Conservation (phyloP, 2,113 vertebrate species). For the Geococcyx californianus region DNA sequence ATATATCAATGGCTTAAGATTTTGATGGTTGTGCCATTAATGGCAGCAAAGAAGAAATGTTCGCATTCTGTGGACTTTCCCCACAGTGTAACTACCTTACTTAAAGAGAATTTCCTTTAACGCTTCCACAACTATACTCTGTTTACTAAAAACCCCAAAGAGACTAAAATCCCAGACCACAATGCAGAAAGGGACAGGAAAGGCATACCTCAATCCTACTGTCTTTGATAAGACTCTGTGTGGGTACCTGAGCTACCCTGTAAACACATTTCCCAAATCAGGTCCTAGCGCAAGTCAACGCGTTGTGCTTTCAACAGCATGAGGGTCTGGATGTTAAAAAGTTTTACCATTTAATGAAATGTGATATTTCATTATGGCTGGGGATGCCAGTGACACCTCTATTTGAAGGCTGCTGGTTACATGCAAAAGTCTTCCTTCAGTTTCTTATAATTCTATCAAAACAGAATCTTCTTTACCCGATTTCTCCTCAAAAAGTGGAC, state of each 20-base stretch:
- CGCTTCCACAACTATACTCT: neutral
- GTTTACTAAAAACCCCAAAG: neutral
- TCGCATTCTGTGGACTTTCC: neutral
- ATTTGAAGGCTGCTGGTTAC: neutral
- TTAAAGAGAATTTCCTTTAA: neutral
- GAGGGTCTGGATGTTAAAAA: neutral
- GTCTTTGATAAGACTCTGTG: neutral
- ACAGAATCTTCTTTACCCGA: neutral
- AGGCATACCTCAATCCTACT: neutral
- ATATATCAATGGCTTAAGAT: neutral
- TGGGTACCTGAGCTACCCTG: neutral
- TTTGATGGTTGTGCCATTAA: neutral
- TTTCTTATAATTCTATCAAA: neutral
- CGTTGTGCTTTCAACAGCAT: accelerated
- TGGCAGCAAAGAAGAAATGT: neutral
- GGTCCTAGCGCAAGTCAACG: neutral
- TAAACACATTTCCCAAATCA: neutral
- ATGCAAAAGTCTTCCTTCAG: neutral
- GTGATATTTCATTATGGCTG: neutral
- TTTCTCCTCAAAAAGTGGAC: neutral
- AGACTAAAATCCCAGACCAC: neutral
- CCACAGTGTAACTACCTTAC: neutral
- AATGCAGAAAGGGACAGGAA: neutral
- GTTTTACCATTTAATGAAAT: neutral
- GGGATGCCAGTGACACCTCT: neutral